Evolutionary conservation across 2,888 invertebrate genomes (phyloP).

Genomic region (Desoria tigrina): DNA sequence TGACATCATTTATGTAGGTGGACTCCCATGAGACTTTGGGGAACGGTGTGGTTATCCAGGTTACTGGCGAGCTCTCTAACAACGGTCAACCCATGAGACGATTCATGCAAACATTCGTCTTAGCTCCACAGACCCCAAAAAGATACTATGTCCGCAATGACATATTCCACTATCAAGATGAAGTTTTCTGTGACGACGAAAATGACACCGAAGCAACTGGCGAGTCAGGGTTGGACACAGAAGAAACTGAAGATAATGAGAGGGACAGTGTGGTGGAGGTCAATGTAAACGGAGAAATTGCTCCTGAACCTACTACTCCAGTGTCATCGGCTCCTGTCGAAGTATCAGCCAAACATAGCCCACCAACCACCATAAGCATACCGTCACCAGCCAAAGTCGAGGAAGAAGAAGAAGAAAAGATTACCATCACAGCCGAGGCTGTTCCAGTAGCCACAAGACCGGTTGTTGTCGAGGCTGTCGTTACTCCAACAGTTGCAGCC

Average conservation of each 20-base stretch:
- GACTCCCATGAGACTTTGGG: slow-evolving; percentile 88
- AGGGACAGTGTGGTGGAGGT: slow-evolving; percentile 54
- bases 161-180: slow-evolving; percentile 92
- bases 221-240: slow-evolving; percentile 50
- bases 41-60: slow-evolving; percentile 60
- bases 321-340: slow-evolving; percentile 54
- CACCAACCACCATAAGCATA: slow-evolving; percentile 57
- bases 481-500: slow-evolving; percentile 22
- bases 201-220: slow-evolving; percentile 54
- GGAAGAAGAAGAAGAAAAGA: slow-evolving; percentile 14
- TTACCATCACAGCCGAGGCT: slow-evolving; percentile 20
- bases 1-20: slow-evolving; percentile 62
- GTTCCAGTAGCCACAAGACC: slow-evolving; percentile 5
- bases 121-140: slow-evolving; percentile 93
- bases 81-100: slow-evolving; percentile 95
- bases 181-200: slow-evolving; percentile 61
- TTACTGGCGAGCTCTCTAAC: slow-evolving; percentile 94
- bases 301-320: slow-evolving; percentile 33
- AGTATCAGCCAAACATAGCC: slow-evolving; percentile 55
- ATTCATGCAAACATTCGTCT: slow-evolving; percentile 96
- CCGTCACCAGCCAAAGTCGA: neutral
- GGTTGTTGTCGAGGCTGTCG: slow-evolving; percentile 16
- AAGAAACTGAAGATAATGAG: slow-evolving; percentile 56
- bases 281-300: slow-evolving; percentile 41
- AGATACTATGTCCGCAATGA: slow-evolving; percentile 99